Conservation (phyloP, 2,888 invertebrate genomes). For the Hyles lineata region DNA sequence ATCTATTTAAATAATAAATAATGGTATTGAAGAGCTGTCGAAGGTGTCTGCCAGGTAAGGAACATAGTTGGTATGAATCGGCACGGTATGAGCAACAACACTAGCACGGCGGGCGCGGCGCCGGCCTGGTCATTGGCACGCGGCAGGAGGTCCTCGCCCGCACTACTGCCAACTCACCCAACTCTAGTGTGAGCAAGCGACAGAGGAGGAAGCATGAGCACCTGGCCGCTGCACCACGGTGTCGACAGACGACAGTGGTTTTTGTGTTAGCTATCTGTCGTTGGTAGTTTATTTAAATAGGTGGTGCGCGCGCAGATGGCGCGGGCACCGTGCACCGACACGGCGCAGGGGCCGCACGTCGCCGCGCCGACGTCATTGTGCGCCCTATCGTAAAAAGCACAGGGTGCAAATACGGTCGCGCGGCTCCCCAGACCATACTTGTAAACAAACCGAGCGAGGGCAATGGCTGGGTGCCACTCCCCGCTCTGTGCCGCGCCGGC, state of each 20-base stretch:
- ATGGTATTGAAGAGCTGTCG: not conserved
- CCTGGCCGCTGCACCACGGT: slow-evolving; percentile 34
- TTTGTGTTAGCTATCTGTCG: slow-evolving; percentile 75
- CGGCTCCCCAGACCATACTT: slow-evolving; percentile 62
- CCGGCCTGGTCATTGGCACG: slow-evolving; percentile 67
- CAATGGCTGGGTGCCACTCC: slow-evolving; percentile 82
- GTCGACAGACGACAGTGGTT: slow-evolving; percentile 48
- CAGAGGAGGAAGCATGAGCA: slow-evolving; percentile 57
- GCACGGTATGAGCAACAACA: slow-evolving; percentile 40
- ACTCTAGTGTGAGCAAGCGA: slow-evolving; percentile 56
- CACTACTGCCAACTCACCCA: slow-evolving; percentile 57
- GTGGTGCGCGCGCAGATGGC: slow-evolving; percentile 77
- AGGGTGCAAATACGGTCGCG: slow-evolving; percentile 67
- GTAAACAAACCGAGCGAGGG: slow-evolving; percentile 84
- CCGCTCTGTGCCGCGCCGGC: slow-evolving; percentile 67
- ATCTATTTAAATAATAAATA: not conserved
- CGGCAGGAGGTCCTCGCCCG: slow-evolving; percentile 53
- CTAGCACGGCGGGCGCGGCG: slow-evolving; percentile 53
- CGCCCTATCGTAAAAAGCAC: slow-evolving; percentile 60
- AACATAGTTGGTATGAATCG: no score
- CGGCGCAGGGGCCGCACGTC: slow-evolving; percentile 53
- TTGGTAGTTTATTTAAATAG: slow-evolving; percentile 78
- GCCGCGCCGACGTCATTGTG: slow-evolving; percentile 54
- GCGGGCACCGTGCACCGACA: slow-evolving; percentile 58
- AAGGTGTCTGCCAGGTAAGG: not conserved